Base-by-base conservation (phyloP, 2,888 invertebrate genomes). In the Synanthedon andrenaeformis region DNA sequence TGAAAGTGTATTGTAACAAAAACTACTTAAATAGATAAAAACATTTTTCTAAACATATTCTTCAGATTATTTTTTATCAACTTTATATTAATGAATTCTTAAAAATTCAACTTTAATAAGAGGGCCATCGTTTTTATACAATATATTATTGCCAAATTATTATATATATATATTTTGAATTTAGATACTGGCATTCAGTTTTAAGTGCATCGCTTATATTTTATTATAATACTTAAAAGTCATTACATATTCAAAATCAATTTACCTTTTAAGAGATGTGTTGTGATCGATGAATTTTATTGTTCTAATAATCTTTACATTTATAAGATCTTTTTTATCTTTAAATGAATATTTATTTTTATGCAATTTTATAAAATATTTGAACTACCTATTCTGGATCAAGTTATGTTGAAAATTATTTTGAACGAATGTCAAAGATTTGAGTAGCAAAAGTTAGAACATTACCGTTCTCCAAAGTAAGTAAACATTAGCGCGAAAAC, bases 121-220 rank as follows among this genome's bases (percentile, higher is more conserved):
- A 60, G 70, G 74, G 72, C 71, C 73, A 76, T 69, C 65, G 64
- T 64, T 76, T 76, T 80, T 76, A 74, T 74, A 74, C 63, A 63
- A 64, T 12, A 70, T 35, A 65, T 70, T 45, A 49, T 72, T 76
- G 78, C 78, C 77, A 79, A 80, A 79, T 77, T 74, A 74, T 70
- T 65, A 66, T 72, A 67, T 74, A 70, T 65, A 66, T 72, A 67
- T 65, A 64, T 64, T 23, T 49, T n/a, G 53, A 62, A 64, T 63
- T 59, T 62, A 62, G 61, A 59, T 62, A 65, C 62, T 66, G 64
- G 63, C 65, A 64, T 65, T 66, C 12, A 62, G 63, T 69, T 74
- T n/a, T 63, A 49, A 49, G 14, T 49, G 14, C 49, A 49, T 17
- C 14, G 11, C 5, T 17, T 49, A 49, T 49, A 17, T 49, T 17